phyloP scores from a whole-genome alignment of 2,113 vertebrate genomes.

The Cathartes aura region DNA sequence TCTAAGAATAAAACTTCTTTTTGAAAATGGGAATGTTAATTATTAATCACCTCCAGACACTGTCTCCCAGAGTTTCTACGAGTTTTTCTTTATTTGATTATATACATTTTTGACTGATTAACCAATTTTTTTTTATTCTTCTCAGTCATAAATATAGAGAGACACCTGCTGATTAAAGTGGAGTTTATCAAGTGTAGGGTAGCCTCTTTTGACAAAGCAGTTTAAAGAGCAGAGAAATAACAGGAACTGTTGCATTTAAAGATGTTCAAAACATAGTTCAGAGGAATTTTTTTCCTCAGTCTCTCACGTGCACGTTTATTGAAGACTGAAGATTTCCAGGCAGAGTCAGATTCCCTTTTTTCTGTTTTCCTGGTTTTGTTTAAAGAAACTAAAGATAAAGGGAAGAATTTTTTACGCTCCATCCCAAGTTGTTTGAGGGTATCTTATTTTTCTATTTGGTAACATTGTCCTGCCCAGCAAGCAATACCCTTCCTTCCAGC shows the following conservation, averaged over 20 bases:
- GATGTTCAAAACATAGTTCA: background rate
- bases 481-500: background rate
- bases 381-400: background rate
- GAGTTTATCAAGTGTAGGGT: constrained; percentile 1
- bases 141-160: constrained; percentile 5
- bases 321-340: background rate
- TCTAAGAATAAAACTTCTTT: constrained; percentile 7
- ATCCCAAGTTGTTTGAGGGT: background rate
- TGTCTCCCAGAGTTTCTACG: background rate
- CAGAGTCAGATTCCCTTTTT: background rate
- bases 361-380: background rate
- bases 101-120: constrained; percentile 35
- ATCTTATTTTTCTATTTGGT: background rate
- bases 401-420: background rate
- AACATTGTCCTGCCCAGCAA: background rate
- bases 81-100: constrained; percentile 27
- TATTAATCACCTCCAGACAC: background rate
- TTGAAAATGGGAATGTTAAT: constrained; percentile 9
- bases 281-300: background rate
- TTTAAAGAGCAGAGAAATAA: background rate
- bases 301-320: background rate
- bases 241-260: background rate
- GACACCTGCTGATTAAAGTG: constrained; percentile 24
- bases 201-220: background rate
- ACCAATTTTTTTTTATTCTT: background rate